Percentiles rank a stretch among this genome's conserved stretches.
phyloP scores from a whole-genome alignment of 1,140 invertebrate genomes.

The Goniozus legneri region DNA sequence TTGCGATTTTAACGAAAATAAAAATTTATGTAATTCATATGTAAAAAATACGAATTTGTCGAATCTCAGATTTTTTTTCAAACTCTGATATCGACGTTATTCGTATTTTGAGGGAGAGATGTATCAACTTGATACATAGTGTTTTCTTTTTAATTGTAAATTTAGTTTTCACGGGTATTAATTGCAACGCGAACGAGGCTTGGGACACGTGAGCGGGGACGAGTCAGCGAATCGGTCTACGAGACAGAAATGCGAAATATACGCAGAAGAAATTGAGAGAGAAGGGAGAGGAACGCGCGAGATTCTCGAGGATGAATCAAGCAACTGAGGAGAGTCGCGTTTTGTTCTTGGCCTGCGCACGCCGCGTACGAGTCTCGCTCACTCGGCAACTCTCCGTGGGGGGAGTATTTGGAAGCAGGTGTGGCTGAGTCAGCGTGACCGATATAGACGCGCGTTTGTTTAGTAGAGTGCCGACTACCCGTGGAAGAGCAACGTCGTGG shows the following conservation, averaged over 20 bases:
- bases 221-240: too few species aligned
- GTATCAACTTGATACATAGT: too few species aligned
- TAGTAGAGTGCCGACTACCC: conserved; percentile 41
- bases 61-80: too few species aligned
- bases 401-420: conserved; percentile 40
- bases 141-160: too few species aligned
- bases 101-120: too few species aligned
- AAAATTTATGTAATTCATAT: too few species aligned
- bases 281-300: conserved; percentile 1
- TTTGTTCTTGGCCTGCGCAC: conserved; percentile 46
- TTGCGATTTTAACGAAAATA: too few species aligned
- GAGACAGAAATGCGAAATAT: conserved; percentile 10
- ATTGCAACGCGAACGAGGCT: too few species aligned
- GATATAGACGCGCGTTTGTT: conserved; percentile 45
- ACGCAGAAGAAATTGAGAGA: conserved; percentile 5
- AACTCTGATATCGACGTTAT: too few species aligned
- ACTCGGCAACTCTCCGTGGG: conserved; percentile 10
- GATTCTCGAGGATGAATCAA: conserved; percentile 35
- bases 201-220: too few species aligned
- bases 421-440: conserved; percentile 45
- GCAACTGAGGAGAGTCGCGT: conserved; percentile 27
- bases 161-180: too few species aligned
- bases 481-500: conserved; percentile 44
- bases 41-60: too few species aligned
- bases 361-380: conserved; percentile 2